A percentile compares a stretch with the other conserved stretches of the same genome.
Evolutionary conservation across 2,113 vertebrate species (phyloP).

Genomic region (Pollimyrus isidori): DNA sequence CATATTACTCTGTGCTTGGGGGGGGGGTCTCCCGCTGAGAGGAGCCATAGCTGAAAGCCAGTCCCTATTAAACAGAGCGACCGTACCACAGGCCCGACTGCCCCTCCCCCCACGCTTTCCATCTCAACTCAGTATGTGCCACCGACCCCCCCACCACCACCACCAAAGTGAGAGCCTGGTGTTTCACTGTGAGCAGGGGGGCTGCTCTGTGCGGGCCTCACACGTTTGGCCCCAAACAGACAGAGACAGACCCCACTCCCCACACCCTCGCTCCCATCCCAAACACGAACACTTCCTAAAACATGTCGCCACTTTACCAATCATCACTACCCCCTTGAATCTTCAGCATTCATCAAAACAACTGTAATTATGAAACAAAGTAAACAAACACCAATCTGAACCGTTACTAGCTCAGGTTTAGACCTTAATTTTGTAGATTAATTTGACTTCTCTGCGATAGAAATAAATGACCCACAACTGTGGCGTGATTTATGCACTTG

Average conservation of each 20-base stretch:
- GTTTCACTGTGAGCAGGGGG: slow-evolving; percentile 48
- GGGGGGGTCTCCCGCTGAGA: slow-evolving; percentile 3
- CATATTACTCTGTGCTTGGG: slow-evolving; percentile 15
- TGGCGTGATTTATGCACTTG: neutral
- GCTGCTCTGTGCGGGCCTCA: slow-evolving; percentile 37
- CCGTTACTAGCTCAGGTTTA: neutral
- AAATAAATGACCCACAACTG: neutral
- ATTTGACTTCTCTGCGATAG: neutral
- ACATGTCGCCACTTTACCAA: neutral
- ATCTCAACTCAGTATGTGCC: slow-evolving; percentile 14
- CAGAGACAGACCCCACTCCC: neutral
- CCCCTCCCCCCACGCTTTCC: slow-evolving; percentile 17
- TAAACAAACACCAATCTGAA: neutral
- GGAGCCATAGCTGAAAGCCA: slow-evolving; percentile 14
- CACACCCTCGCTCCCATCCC: neutral
- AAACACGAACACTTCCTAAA: slow-evolving; percentile 15
- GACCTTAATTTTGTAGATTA: neutral
- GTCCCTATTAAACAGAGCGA: slow-evolving; percentile 12
- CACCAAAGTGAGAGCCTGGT: slow-evolving; percentile 34
- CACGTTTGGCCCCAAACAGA: neutral
- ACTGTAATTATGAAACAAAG: neutral
- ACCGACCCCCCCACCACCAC: slow-evolving; percentile 10
- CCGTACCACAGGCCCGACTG: neutral
- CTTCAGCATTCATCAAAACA: neutral
- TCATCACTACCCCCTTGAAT: neutral